Conservation (phyloP, 2,888 invertebrate species). For the Ashinkailepas kermadecensis region DNA sequence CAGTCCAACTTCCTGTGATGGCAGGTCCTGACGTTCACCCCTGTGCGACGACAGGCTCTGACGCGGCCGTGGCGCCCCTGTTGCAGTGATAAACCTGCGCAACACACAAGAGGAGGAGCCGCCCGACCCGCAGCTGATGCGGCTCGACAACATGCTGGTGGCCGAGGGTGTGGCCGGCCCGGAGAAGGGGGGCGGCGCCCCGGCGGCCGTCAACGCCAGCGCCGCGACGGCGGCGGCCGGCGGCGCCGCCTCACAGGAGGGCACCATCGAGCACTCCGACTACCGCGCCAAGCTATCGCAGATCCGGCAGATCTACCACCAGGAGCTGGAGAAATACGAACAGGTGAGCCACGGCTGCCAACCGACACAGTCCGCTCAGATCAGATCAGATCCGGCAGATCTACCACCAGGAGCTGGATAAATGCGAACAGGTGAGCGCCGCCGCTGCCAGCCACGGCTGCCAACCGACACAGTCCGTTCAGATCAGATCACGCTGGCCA, state of each 20-base stretch:
- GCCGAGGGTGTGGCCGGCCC: constrained; percentile 92
- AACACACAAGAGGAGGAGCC: constrained; percentile 98
- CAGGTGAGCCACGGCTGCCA: background rate
- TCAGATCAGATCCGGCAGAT: constrained; percentile 78
- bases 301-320: constrained; percentile 97
- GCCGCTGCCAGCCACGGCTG: no score
- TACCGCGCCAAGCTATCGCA: constrained; percentile 97
- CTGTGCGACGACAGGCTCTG: no score
- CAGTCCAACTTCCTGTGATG: no score
- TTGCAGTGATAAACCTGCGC: constrained; percentile 76
- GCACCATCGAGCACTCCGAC: constrained; percentile 98
- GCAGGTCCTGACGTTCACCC: no score
- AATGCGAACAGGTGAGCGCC: constrained; percentile 68
- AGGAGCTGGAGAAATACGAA: constrained; percentile 98
- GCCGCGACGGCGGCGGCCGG: constrained; percentile 70
- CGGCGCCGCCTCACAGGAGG: constrained; percentile 72
- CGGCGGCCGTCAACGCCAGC: constrained; percentile 80
- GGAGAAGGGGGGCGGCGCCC: constrained; percentile 48
- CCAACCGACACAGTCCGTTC: no score
- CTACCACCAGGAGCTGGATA: constrained; percentile 97
- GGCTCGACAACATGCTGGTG: constrained; percentile 93
- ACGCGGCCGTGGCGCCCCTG: background rate
- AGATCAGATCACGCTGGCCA: no score
- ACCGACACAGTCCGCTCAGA: background rate
- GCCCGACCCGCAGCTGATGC: constrained; percentile 96